Conservation (phyloP, 2,888 invertebrate genomes). For the Caenorhabditis angaria region DNA sequence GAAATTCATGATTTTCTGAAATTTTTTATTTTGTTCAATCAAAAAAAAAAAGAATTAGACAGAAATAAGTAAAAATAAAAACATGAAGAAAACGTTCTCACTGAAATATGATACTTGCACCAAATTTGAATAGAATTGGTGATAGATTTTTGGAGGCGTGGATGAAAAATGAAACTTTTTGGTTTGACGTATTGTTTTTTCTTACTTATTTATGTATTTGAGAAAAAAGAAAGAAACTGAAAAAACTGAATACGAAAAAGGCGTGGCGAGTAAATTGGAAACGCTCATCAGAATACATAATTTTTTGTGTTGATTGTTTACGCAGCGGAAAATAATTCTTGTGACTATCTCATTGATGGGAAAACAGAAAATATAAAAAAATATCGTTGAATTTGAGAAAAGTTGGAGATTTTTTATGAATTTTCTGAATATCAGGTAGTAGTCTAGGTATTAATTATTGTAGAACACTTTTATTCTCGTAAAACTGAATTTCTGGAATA, state of each 20-base stretch:
- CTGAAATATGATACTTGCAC: neutral
- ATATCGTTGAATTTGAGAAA: too few relatives aligned
- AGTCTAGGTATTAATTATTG: too few relatives aligned
- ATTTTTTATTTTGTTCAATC: neutral
- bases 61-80: slow-evolving; percentile 8
- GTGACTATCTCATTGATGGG: too few relatives aligned
- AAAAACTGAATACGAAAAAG: slow-evolving; percentile 14
- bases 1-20: slow-evolving; percentile 16
- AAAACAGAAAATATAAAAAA: too few relatives aligned
- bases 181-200: slow-evolving; percentile 6
- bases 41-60: neutral
- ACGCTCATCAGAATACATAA: too few relatives aligned
- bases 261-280: too few relatives aligned
- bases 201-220: neutral
- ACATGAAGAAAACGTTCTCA: neutral
- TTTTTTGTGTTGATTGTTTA: too few relatives aligned
- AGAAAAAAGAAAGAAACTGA: neutral
- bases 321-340: too few relatives aligned
- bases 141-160: slow-evolving; percentile 20
- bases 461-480: too few relatives aligned
- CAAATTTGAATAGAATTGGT: neutral
- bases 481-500: too few relatives aligned
- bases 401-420: too few relatives aligned
- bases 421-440: too few relatives aligned
- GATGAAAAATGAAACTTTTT: slow-evolving; percentile 26